Base-by-base conservation (phyloP, 2,888 invertebrate genomes). In the Clistopyga incitator region DNA sequence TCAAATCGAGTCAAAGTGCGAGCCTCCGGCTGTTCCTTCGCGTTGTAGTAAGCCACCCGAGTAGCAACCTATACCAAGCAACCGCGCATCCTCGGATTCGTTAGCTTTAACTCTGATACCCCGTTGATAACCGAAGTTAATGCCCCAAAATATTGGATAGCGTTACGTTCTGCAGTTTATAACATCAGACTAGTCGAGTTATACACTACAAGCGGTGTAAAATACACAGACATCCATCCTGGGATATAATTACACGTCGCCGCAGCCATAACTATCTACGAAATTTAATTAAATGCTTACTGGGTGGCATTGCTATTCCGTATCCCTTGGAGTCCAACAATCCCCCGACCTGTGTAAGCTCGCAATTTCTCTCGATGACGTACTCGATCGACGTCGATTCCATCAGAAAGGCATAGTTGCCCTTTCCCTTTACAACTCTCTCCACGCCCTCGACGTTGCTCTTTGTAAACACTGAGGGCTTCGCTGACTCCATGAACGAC, bases 341-440 rank as follows among this genome's bases (percentile, higher is more conserved):
- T 10, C 95, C 95, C 1, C 98, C 97, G 10, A 97, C 96, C 94
- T 97, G 97, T 90, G 95, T 96, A 84, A 98, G 94, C 67, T 97
- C 96, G 91, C 98, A 99, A 89, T 97, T 95, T 84, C 97, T 95
- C 92, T 98, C 97, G 85, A 97, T 95, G 89, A 96, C 96, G 93
- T 99, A 99, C 93, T 99, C 99, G 85, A 99, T 96, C 0, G 97
- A 96, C 0, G 98, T 97, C 6, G 98, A 98, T 94, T 99, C 99
- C 98, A 99, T 99, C 64, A 99, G 94, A 92, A 97, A 99, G 3
- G 99, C 99, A 93, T 98, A 99, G 76, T 95, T 95, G 72, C 96
- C 95, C 92, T 97, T 97, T 56, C 95, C 96, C 92, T 96, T 96
- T 74, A 95, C 90, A 0, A 99, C 99, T 82, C 97, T 95, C 15